Evolutionary conservation across 2,797 vertebrate species (phyloP).

Genomic region (Macropus fuliginosus): DNA sequence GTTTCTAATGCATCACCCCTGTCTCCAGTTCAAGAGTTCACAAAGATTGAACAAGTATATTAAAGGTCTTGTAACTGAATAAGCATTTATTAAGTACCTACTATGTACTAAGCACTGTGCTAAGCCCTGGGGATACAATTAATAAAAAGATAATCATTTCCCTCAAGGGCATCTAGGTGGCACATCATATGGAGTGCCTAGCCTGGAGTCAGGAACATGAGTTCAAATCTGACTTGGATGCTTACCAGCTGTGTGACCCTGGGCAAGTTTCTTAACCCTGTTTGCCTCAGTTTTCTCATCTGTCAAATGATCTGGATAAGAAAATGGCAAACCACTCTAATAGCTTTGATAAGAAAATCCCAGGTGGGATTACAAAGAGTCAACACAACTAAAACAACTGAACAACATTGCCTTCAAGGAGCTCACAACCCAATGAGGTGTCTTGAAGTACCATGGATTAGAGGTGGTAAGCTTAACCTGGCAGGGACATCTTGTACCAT

Average conservation of each 20-base stretch:
- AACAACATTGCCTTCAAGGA: neutral
- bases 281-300: neutral
- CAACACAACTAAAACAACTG: neutral
- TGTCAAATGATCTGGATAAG: neutral
- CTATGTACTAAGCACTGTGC: neutral
- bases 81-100: neutral
- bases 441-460: neutral
- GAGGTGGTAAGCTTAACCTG: neutral
- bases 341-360: neutral
- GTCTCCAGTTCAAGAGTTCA: neutral
- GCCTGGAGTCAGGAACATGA: neutral
- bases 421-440: neutral
- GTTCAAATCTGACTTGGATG: neutral
- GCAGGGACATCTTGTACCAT: neutral
- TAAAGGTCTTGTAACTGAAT: neutral
- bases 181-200: too few relatives aligned
- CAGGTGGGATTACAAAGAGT: neutral
- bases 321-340: neutral
- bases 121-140: neutral
- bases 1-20: neutral
- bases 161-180: neutral
- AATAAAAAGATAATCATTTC: neutral
- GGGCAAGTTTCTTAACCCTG: neutral
- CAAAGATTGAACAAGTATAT: neutral
- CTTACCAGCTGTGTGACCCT: neutral